These are phyloP conservation scores for Callithrix jacchus DNA, from an alignment of 2,113 vertebrate species.

Conservation along the genomic window DNA sequence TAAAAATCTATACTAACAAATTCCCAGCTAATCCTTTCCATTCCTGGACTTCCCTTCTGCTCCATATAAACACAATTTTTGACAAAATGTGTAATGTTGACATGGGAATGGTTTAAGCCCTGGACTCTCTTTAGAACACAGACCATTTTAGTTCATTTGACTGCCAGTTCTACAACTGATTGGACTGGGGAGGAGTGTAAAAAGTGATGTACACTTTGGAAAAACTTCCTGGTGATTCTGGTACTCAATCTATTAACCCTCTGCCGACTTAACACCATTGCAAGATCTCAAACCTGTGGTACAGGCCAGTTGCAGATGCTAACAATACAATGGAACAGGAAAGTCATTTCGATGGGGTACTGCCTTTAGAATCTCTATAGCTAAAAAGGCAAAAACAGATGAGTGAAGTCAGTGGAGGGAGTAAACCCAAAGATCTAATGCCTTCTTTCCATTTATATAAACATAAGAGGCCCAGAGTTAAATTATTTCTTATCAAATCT, in stretches of 20 bases:
- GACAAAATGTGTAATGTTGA: not conserved
- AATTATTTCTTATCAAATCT: constrained; percentile 63
- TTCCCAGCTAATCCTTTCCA: not conserved
- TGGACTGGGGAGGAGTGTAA: not conserved
- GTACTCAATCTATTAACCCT: not conserved
- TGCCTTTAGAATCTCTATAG: not conserved
- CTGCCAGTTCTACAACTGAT: not conserved
- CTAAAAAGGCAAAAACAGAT: not conserved
- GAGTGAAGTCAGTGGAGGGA: not conserved
- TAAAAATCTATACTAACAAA: not conserved
- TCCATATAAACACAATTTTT: not conserved
- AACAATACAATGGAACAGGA: not conserved
- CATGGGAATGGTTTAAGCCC: not conserved
- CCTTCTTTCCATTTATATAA: constrained; percentile 29
- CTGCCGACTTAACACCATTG: not conserved
- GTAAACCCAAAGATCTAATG: not conserved
- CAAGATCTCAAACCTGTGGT: not conserved
- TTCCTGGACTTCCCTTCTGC: not conserved
- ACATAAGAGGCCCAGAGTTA: constrained; percentile 45
- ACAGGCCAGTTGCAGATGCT: not conserved
- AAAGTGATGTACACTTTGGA: not conserved
- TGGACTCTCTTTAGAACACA: not conserved
- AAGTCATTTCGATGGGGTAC: not conserved
- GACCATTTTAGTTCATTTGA: not conserved
- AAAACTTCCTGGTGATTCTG: not conserved